Percentiles rank a stretch among this genome's conserved stretches.
phyloP scores from a whole-genome alignment of 2,113 vertebrate species.

The Varanus komodoensis region DNA sequence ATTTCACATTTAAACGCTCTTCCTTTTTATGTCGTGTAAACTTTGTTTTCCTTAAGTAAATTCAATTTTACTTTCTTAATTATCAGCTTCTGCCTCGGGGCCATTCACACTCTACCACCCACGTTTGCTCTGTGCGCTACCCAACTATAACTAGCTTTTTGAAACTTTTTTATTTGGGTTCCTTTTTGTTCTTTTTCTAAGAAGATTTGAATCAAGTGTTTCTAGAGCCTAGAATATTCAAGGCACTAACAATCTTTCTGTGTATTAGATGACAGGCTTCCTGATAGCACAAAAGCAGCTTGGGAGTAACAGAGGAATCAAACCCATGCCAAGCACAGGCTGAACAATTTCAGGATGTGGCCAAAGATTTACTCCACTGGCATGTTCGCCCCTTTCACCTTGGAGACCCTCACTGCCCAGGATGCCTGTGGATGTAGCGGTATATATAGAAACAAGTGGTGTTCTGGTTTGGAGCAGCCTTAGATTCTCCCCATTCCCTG shows the following conservation, averaged over 20 bases:
- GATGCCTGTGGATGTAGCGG: neutral
- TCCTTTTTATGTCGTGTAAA: neutral
- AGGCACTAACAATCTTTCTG: neutral
- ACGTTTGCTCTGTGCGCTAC: neutral
- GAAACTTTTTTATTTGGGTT: constrained; percentile 3
- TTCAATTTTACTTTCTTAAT: constrained; percentile 10
- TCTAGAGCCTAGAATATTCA: neutral
- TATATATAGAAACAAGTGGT: neutral
- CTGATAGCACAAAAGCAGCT: neutral
- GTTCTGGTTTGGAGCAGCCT: neutral
- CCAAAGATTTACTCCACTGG: neutral
- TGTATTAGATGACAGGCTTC: neutral
- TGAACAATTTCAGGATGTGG: neutral
- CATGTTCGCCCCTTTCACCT: neutral
- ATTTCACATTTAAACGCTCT: constrained; percentile 9
- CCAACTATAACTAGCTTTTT: constrained; percentile 1
- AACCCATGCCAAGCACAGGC: neutral
- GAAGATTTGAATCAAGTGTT: neutral
- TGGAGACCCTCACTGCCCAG: neutral
- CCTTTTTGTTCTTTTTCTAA: neutral
- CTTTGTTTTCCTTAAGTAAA: constrained; percentile 11
- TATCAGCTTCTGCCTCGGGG: neutral
- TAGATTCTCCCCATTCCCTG: neutral
- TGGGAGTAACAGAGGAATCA: neutral
- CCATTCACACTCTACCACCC: neutral